Percentiles rank a stretch among this genome's conserved stretches.
These are phyloP conservation scores for Zygothrica quintamaculata DNA, from an alignment of 2,888 invertebrate genomes.

Conservation along the genomic window DNA sequence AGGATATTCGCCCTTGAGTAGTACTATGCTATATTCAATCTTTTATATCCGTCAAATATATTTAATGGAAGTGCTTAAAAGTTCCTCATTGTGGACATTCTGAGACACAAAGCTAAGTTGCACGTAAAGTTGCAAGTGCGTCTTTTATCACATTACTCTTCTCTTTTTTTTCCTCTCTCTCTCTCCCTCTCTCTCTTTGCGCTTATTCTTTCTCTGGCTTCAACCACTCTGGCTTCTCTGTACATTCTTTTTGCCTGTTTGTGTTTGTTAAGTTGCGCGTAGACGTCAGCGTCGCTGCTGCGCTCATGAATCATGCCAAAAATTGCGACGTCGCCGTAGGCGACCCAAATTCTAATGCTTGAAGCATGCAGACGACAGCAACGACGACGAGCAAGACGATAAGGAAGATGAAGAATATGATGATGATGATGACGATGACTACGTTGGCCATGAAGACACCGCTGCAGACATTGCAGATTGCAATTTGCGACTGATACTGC, in stretches of 20 bases:
- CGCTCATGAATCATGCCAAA: conserved; percentile 75
- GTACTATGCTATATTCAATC: background rate
- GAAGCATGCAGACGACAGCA: conserved; percentile 47
- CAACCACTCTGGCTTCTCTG: conserved; percentile 23
- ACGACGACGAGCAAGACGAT: conserved; percentile 21
- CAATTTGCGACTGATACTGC: background rate
- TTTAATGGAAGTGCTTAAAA: conserved; percentile 41
- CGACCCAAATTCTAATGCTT: conserved; percentile 68
- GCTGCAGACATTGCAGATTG: conserved; percentile 49
- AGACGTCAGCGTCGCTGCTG: conserved; percentile 53
- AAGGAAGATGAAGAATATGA: conserved; percentile 31
- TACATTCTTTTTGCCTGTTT: conserved; percentile 43
- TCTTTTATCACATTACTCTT: conserved; percentile 1
- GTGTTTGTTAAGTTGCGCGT: conserved; percentile 67
- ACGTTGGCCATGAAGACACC: conserved; percentile 57
- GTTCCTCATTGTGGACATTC: conserved; percentile 42
- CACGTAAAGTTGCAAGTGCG: conserved; percentile 28
- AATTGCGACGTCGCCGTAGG: conserved; percentile 62
- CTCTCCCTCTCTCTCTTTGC: conserved; percentile 3
- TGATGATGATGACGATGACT: conserved; percentile 31
- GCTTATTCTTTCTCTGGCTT: background rate
- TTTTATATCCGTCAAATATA: conserved; percentile 5
- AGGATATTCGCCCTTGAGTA: conserved; percentile 1
- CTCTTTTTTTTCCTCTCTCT: conserved; percentile 6
- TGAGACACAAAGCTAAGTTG: conserved; percentile 40